phyloP scores from a whole-genome alignment of 2,888 invertebrate genomes.

The Caenorhabditis sp. region DNA sequence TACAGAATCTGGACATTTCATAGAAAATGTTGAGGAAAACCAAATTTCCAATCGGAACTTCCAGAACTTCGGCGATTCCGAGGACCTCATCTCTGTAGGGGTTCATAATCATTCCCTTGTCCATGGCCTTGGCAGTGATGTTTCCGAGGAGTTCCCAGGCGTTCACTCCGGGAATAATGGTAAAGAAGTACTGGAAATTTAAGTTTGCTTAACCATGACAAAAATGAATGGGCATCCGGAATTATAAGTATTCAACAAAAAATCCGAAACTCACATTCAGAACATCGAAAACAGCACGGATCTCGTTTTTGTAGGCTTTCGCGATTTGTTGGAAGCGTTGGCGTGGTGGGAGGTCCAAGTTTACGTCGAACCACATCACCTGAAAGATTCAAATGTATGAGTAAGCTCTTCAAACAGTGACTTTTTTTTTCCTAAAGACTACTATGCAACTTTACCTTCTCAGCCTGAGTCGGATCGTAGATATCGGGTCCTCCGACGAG shows the following conservation, averaged over 20 bases:
- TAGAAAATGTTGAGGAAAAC: constrained; percentile 79
- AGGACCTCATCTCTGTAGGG: constrained; percentile 76
- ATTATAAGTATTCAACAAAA: no score
- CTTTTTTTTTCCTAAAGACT: no score
- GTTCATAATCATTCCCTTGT: constrained; percentile 73
- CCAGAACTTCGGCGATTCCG: constrained; percentile 77
- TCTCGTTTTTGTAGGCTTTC: constrained; percentile 71
- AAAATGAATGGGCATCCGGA: neutral
- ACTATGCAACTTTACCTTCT: constrained; percentile 39
- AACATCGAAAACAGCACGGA: constrained; percentile 74
- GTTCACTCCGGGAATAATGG: constrained; percentile 70
- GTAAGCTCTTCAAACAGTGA: neutral
- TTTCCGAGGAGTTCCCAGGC: constrained; percentile 73
- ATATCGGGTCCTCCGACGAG: constrained; percentile 60
- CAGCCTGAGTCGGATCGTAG: constrained; percentile 57
- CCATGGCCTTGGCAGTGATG: constrained; percentile 67
- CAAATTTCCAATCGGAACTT: constrained; percentile 73
- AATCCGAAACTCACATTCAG: constrained; percentile 59
- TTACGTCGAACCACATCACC: constrained; percentile 76
- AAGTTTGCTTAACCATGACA: no score
- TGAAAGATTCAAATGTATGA: constrained; percentile 15
- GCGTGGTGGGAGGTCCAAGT: constrained; percentile 75
- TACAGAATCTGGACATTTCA: constrained; percentile 79
- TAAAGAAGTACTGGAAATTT: constrained; percentile 67
- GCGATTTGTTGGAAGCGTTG: constrained; percentile 73